Evolutionary conservation across 2,113 vertebrate species (phyloP).

Genomic region (Triplophysa dalaica): DNA sequence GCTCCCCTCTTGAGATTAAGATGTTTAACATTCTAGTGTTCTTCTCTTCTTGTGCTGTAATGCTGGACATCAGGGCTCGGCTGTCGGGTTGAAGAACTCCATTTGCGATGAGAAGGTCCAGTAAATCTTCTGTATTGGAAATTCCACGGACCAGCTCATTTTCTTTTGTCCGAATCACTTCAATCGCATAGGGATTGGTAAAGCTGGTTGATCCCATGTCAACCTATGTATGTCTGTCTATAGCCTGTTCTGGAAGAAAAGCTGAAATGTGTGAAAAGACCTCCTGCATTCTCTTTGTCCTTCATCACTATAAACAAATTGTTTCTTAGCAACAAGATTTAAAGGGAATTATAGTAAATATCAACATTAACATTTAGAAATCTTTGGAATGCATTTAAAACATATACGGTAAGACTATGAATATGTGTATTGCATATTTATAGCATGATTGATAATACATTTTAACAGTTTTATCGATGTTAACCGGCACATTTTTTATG

Average conservation of each 20-base stretch:
- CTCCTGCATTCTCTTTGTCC: not conserved
- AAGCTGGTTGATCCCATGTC: constrained; percentile 53
- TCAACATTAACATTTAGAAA: not conserved
- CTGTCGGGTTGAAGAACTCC: constrained; percentile 70
- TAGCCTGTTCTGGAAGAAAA: not conserved
- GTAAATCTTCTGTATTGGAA: constrained; percentile 71
- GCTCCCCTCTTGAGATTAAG: constrained; percentile 77
- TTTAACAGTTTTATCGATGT: not conserved
- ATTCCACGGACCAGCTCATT: constrained; percentile 73
- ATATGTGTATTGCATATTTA: not conserved
- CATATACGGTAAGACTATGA: not conserved
- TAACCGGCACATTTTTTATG: not conserved
- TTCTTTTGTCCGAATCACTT: constrained; percentile 76
- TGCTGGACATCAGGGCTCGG: constrained; percentile 69
- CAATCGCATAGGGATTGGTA: constrained; percentile 74
- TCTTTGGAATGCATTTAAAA: not conserved
- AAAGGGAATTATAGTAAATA: not conserved
- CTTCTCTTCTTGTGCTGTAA: constrained; percentile 71
- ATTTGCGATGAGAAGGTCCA: constrained; percentile 73
- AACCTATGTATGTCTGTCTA: not conserved
- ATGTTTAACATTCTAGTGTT: constrained; percentile 75
- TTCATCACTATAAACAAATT: constrained; percentile 28
- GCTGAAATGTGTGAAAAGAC: not conserved
- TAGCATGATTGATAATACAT: not conserved
- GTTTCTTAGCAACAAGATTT: constrained; percentile 48